Evolutionary conservation across 2,113 vertebrate species (phyloP).

Genomic region (Scytalopus superciliaris): DNA sequence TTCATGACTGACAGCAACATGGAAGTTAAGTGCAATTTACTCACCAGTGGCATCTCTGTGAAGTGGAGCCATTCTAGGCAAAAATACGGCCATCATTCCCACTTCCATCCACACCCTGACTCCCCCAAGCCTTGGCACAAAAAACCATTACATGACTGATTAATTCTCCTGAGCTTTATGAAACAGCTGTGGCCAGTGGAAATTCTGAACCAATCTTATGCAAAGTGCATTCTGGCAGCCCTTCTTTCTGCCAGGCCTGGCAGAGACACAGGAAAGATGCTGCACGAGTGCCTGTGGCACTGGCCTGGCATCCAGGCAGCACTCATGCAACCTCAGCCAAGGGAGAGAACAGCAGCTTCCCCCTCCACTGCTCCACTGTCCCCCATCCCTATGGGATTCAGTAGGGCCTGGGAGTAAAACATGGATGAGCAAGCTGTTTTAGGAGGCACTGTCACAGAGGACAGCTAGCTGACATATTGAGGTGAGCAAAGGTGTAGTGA

Average conservation of each 20-base stretch:
- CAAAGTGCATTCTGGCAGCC: not conserved
- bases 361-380: not conserved
- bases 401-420: not conserved
- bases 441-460: not conserved
- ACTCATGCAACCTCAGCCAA: not conserved
- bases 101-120: constrained; percentile 1
- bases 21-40: constrained; percentile 31
- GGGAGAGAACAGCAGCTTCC: not conserved
- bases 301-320: not conserved
- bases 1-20: constrained; percentile 4
- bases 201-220: not conserved
- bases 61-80: not conserved
- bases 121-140: not conserved
- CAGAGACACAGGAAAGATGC: not conserved
- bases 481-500: not conserved
- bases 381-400: accelerated
- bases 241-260: not conserved
- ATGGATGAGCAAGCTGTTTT: not conserved
- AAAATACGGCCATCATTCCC: constrained; percentile 2
- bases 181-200: not conserved
- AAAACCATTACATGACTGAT: not conserved
- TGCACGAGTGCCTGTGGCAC: accelerated
- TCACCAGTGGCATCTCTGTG: not conserved
- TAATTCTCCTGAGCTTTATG: not conserved
- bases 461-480: accelerated